phyloP scores from a whole-genome alignment of 2,888 invertebrate genomes.

The Plemyria rubiginata region DNA sequence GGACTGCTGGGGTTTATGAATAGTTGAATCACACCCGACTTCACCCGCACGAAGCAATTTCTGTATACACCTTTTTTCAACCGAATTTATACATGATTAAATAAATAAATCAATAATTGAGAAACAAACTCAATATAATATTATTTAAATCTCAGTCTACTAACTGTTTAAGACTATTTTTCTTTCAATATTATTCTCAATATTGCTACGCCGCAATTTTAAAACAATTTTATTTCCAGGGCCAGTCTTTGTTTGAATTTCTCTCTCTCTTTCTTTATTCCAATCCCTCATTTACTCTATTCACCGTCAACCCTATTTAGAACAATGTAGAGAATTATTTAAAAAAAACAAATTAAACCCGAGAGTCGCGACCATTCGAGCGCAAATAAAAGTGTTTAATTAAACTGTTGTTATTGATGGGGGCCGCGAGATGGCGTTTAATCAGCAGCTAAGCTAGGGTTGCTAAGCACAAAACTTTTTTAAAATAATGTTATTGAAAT shows the following conservation, averaged over 20 bases:
- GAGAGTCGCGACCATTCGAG: conserved; percentile 68
- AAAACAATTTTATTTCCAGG: conserved; percentile 14
- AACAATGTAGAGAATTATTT: conserved; percentile 69
- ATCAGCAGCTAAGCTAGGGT: conserved; percentile 69
- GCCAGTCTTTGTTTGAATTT: conserved; percentile 22
- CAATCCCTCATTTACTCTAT: conserved; percentile 37
- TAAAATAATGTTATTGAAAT: not conserved
- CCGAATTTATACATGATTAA: too few species aligned
- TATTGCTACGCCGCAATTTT: not conserved
- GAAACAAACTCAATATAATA: not conserved
- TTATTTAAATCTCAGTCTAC: not conserved
- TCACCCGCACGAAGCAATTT: too few species aligned
- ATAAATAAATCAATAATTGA: not conserved
- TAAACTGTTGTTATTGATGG: conserved; percentile 84
- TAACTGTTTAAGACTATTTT: not conserved
- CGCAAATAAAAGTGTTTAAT: conserved; percentile 82
- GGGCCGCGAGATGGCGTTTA: conserved; percentile 82
- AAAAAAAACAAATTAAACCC: conserved; percentile 73
- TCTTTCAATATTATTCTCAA: not conserved
- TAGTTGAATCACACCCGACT: not conserved
- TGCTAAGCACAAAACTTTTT: conserved; percentile 18
- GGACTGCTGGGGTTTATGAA: not conserved
- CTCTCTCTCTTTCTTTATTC: conserved; percentile 24
- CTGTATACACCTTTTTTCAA: too few species aligned
- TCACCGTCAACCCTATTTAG: conserved; percentile 63